Conservation (phyloP, 2,888 invertebrate genomes). For the Lathronympha strigana region DNA sequence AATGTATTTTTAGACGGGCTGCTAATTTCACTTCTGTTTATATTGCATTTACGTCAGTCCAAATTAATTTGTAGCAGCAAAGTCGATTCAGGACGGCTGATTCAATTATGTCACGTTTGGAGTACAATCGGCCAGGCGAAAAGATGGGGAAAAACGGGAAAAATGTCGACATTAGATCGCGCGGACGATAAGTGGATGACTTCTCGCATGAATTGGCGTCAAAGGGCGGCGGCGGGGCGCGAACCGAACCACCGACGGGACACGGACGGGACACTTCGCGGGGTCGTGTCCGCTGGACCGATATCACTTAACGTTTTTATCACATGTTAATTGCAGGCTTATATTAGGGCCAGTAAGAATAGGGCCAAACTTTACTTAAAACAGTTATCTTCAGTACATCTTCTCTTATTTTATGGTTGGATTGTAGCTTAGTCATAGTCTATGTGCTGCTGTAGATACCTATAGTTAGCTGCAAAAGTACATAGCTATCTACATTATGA, state of each 20-base stretch:
- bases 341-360: too few relatives aligned
- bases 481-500: too few relatives aligned
- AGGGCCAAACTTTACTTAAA: too few relatives aligned
- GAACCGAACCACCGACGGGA: conserved; percentile 52
- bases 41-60: conserved; percentile 65
- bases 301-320: background rate
- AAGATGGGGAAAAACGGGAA: conserved; percentile 81
- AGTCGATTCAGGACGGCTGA: conserved; percentile 63
- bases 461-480: too few relatives aligned
- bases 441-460: too few relatives aligned
- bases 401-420: too few relatives aligned
- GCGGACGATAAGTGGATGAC: conserved; percentile 81
- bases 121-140: conserved; percentile 70
- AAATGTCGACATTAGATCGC: conserved; percentile 79
- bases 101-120: conserved; percentile 79
- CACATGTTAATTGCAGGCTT: conserved; percentile 1
- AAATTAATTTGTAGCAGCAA: conserved; percentile 72
- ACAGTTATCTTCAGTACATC: too few relatives aligned
- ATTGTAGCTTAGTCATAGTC: too few relatives aligned
- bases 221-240: conserved; percentile 76
- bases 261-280: conserved; percentile 41
- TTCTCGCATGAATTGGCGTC: conserved; percentile 79
- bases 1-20: background rate
- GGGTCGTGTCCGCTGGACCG: background rate
- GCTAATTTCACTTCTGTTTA: conserved; percentile 24